Conservation (phyloP, 2,113 vertebrate species). For the human (Homo sapiens) region DNA sequence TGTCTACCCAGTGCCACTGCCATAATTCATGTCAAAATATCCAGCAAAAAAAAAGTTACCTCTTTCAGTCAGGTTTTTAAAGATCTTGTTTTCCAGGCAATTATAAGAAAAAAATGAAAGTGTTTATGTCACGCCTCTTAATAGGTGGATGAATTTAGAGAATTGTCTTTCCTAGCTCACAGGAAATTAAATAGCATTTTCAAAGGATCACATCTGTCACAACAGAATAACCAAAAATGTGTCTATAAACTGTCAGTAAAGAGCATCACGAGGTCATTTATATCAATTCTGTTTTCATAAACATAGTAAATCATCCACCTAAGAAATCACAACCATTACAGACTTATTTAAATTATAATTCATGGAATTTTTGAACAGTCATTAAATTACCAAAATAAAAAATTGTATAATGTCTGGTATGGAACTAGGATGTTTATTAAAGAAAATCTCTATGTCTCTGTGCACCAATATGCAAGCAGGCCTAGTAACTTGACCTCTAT, state of each 20-base stretch:
- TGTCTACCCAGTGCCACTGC: background rate
- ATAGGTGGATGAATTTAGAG: background rate
- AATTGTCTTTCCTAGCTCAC: background rate
- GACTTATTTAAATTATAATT: slow-evolving; percentile 29
- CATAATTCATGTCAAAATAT: background rate
- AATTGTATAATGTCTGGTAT: background rate
- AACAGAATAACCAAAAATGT: background rate
- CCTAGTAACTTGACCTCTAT: background rate
- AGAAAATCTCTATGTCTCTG: background rate
- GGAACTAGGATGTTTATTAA: background rate
- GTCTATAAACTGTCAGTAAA: slow-evolving; percentile 17
- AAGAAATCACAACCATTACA: slow-evolving; percentile 19
- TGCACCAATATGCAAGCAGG: background rate
- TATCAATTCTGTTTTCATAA: slow-evolving; percentile 43
- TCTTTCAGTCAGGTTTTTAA: background rate
- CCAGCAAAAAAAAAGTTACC: background rate
- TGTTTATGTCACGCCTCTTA: background rate
- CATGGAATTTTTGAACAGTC: slow-evolving; percentile 5
- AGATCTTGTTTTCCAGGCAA: background rate
- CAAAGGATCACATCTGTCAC: background rate
- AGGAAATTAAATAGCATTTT: slow-evolving; percentile 44
- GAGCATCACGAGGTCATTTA: slow-evolving; percentile 18
- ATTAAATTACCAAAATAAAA: slow-evolving; percentile 43
- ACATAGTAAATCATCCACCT: background rate
- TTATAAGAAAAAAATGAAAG: background rate